Conservation (phyloP, 2,888 invertebrate genomes). For the Heteromurus nitidus region DNA sequence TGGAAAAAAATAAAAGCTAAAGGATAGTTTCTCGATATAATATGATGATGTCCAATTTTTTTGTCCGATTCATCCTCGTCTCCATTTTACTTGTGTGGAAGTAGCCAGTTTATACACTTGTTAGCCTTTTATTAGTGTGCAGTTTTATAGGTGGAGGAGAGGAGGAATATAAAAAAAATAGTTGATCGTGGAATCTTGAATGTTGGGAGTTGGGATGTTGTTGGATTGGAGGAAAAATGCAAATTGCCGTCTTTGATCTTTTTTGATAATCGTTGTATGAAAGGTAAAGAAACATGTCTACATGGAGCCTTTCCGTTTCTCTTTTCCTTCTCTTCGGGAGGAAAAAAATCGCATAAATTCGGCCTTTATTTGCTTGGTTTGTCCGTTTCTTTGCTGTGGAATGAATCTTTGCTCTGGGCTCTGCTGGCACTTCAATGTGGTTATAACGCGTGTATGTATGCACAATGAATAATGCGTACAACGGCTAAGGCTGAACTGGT, state of each 20-base stretch:
- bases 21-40: neutral
- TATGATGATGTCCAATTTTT: neutral
- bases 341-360: too few species aligned
- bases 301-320: neutral
- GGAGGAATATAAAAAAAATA: too few species aligned
- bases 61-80: too few species aligned
- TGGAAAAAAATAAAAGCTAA: neutral
- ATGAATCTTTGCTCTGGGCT: neutral
- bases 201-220: neutral
- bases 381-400: neutral
- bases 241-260: conserved; percentile 27
- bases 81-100: neutral
- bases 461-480: too few species aligned
- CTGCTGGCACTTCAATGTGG: too few species aligned
- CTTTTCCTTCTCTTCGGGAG: neutral
- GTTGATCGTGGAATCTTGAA: neutral
- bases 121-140: too few species aligned
- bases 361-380: neutral
- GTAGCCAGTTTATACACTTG: too few species aligned
- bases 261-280: conserved; percentile 17
- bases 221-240: conserved; percentile 22
- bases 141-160: too few species aligned
- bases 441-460: neutral
- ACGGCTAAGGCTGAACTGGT: too few species aligned
- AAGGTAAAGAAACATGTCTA: neutral